Base-by-base conservation (phyloP, 2,888 invertebrate genomes). In the Synanthedon vespiformis region DNA sequence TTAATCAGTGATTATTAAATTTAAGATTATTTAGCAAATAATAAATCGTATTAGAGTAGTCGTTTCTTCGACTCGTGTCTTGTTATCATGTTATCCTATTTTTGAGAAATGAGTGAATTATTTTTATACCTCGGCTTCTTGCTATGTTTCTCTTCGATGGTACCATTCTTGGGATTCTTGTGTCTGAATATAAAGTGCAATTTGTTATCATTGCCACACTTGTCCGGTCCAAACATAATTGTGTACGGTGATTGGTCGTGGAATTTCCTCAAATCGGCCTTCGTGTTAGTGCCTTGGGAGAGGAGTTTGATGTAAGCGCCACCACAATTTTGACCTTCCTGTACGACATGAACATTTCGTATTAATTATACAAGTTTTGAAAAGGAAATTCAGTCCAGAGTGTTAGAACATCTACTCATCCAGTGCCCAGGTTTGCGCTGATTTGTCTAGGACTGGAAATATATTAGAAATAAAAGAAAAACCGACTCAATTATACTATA, bases 181-280 rank as follows among this genome's bases (percentile, higher is more conserved):
- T 98, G 98, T 52, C 95, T 91, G 88, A 99, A 97, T 78, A 99
- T 99, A 76, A 92, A 92, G 74, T 93, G 93, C 75, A 97, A 92
- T 88, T 98, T 98, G 72, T 95, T 93, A 77, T 97, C 96, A 71
- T 94, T 95, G 58, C 99, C 99, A 83, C 99, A 99, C 83, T 98
- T 99, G 89, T 99, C 99, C 8, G 99, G 99, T 0, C 99, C 99
- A 86, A 99, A 99, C 99, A 99, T 99, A 68, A 99, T 96, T 2
- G 97, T 95, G 87, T 99, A 99, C 0, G 97, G 94, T 0, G 98
- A 97, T 84, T 97, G 97, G 85, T 99, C 99, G 77, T 95, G 90
- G 85, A 99, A 97, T 69, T 92, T 89, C 60, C 90, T 92, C 52
- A 98, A 88, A 70, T 96, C 93, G 0, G 74, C 74, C 53, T 75